phyloP scores from a whole-genome alignment of 2,113 vertebrate genomes.

The Daboia siamensis region DNA sequence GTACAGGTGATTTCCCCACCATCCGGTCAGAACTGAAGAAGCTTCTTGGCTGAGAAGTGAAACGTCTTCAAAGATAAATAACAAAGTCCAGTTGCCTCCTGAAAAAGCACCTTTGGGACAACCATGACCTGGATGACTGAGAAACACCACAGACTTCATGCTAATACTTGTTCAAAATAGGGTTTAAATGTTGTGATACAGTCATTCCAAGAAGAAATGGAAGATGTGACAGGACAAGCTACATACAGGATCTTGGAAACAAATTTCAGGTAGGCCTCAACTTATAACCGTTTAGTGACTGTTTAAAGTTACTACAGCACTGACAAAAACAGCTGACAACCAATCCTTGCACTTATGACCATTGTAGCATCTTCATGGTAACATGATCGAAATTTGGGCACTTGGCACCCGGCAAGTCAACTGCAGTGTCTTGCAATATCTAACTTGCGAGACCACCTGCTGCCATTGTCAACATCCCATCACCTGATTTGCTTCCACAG shows the following conservation, averaged over 20 bases:
- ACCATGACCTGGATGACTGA: no score
- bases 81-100: no score
- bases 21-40: no score
- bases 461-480: no score
- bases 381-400: neutral
- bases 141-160: neutral
- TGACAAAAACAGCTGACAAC: neutral
- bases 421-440: neutral
- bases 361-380: neutral
- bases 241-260: neutral
- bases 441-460: no score
- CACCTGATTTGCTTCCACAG: no score
- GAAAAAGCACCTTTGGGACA: no score
- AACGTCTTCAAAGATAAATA: no score
- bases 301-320: neutral
- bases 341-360: neutral
- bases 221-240: neutral
- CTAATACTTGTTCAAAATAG: neutral
- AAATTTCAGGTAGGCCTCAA: neutral
- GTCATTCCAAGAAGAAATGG: neutral
- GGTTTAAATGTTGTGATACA: neutral
- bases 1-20: no score
- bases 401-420: neutral
- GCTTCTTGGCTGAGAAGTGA: no score
- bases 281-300: neutral